Evolutionary conservation across 2,888 invertebrate genomes (phyloP), one percentile per base, ranked within the genome.

Genomic region (Lacanobia wlatinum): DNA sequence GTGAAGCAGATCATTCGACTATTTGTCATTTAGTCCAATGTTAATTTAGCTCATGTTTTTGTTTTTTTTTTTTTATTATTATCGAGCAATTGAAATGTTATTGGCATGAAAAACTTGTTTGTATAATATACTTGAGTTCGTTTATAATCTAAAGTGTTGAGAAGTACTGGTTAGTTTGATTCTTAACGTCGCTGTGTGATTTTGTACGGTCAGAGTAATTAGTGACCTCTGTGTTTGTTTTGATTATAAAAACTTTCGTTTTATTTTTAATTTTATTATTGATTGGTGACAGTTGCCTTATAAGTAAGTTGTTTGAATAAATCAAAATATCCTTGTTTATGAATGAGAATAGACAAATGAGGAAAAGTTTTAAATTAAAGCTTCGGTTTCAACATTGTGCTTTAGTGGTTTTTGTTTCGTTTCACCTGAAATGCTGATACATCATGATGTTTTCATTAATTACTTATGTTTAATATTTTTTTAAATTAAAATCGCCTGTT

Each of bases 61-160:
- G 75, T 84, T 79, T 76, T 43, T 43, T 28, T n/a, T 28, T 3
- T 28, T 16, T 43, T 16, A 43, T 16, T 73, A 80, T 90, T 90
- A 90, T 90, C 89, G 70, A 82, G 75, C 82, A 82, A 87, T 87
- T 88, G 84, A 87, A 81, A 80, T 87, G 87, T 87, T 90, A 86
- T 88, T 89, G 87, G 73, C 83, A 84, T 87, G 86, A 84, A 87
- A 85, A 87, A 87, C 81, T 84, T 85, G 84, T 84, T 84, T 78
- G 75, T 58, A 60, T 28, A 28, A 28, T 86, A 80, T 70, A 72
- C 67, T 83, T 79, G 87, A 59, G 43, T 38, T n/a, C 66, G 64
- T 74, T 86, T 86, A 86, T 89, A 90, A 89, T 87, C 85, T 86
- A 72, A 80, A 85, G 84, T 73, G 75, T 80, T 70, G 79, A 73